A percentile compares a stretch with the other conserved stretches of the same genome.
Conservation (phyloP, 2,113 vertebrate genomes). For the Rynchops niger region DNA sequence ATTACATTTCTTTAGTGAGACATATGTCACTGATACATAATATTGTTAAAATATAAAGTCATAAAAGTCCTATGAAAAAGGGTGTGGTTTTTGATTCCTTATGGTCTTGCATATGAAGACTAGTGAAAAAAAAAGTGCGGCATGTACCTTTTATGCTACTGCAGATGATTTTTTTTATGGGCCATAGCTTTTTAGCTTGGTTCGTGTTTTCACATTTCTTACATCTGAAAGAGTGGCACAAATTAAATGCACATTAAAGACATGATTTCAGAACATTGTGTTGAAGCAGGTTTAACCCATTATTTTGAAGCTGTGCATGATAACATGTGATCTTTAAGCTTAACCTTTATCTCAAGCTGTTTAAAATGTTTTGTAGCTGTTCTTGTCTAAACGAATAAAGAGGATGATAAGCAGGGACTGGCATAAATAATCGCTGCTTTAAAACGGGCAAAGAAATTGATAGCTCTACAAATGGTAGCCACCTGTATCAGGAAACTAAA, state of each 20-base stretch:
- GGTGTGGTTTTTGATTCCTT: background rate
- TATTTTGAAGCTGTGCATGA: constrained; percentile 71
- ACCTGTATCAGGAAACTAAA: constrained; percentile 74
- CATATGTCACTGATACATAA: background rate
- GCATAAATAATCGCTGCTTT: constrained; percentile 77
- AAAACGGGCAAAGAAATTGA: constrained; percentile 73
- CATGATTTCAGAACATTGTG: constrained; percentile 49
- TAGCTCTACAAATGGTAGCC: constrained; percentile 78
- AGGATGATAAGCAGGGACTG: constrained; percentile 72
- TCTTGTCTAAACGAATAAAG: constrained; percentile 79
- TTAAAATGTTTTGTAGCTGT: constrained; percentile 80
- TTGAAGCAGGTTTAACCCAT: constrained; percentile 66
- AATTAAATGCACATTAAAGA: constrained; percentile 73
- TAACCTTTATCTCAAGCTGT: constrained; percentile 76
- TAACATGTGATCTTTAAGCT: constrained; percentile 73
- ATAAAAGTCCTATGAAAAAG: background rate
- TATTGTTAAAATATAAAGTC: background rate
- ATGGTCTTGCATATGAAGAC: background rate
- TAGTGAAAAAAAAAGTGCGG: background rate
- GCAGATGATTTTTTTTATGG: constrained; percentile 6
- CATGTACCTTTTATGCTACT: constrained; percentile 2
- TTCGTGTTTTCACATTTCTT: constrained; percentile 57
- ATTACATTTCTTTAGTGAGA: background rate
- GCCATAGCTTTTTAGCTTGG: constrained; percentile 30
- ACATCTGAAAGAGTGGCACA: constrained; percentile 62